phyloP scores from a whole-genome alignment of 2,113 vertebrate genomes.

The Hippocampus barbouri region DNA sequence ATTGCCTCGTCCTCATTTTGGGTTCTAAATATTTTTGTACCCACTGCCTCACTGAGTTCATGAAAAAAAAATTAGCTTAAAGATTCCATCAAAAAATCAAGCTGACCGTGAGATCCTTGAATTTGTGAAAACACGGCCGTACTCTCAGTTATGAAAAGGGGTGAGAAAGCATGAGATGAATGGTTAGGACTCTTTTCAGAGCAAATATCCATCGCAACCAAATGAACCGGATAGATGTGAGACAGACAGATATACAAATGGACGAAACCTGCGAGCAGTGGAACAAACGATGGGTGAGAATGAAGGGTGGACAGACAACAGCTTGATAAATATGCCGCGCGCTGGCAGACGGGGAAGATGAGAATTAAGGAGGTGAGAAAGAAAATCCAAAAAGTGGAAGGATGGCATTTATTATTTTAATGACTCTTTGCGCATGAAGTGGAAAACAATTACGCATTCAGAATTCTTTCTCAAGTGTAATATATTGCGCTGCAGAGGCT shows the following conservation, averaged over 20 bases:
- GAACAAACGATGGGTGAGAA: slow-evolving; percentile 51
- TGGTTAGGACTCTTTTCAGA: slow-evolving; percentile 17
- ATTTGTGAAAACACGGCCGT: slow-evolving; percentile 35
- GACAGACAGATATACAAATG: slow-evolving; percentile 20
- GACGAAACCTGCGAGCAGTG: slow-evolving; percentile 44
- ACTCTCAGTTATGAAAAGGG: slow-evolving; percentile 24
- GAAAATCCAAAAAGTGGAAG: slow-evolving; percentile 46
- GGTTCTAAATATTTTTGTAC: background rate
- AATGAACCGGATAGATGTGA: background rate
- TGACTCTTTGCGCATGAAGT: slow-evolving; percentile 60
- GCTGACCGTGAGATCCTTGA: slow-evolving; percentile 38
- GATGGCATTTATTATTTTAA: slow-evolving; percentile 65
- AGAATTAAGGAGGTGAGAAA: slow-evolving; percentile 50
- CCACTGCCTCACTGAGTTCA: background rate
- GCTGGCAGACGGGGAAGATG: slow-evolving; percentile 29
- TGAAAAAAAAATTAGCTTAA: background rate
- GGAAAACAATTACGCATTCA: slow-evolving; percentile 61
- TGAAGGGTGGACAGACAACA: slow-evolving; percentile 48
- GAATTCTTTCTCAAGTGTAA: slow-evolving; percentile 66
- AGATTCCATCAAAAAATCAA: slow-evolving; percentile 29
- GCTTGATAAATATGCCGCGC: slow-evolving; percentile 57
- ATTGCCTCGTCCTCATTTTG: too few relatives aligned
- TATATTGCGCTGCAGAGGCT: slow-evolving; percentile 49
- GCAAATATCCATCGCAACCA: background rate
- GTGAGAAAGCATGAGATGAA: slow-evolving; percentile 43